A percentile compares a stretch with the other conserved stretches of the same genome.
These are phyloP conservation scores for Ricordea florida DNA, from an alignment of 92 coral and sea anemone genomes.

Conservation along the genomic window DNA sequence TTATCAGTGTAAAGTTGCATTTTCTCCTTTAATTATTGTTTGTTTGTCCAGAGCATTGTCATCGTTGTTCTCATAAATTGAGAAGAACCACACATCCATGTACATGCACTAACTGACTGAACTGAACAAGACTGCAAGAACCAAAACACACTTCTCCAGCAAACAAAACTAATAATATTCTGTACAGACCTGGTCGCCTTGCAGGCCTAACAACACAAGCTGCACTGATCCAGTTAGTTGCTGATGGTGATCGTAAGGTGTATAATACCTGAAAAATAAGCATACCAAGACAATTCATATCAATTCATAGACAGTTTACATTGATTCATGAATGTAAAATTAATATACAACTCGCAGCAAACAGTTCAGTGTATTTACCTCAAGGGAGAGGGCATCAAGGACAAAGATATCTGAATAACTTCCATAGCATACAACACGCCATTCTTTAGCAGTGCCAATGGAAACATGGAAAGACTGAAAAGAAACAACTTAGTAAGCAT, in stretches of 20 bases:
- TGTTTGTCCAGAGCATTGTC: no score
- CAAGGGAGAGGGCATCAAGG: constrained; percentile 91
- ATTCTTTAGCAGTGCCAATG: constrained; percentile 79
- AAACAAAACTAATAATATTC: background rate
- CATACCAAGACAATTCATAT: background rate
- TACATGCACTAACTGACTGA: no score
- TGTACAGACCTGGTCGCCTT: constrained; percentile 82
- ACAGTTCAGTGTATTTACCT: constrained; percentile 75
- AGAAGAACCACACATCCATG: no score
- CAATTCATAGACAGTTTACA: background rate
- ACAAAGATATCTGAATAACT: constrained; percentile 91
- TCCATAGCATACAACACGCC: constrained; percentile 99
- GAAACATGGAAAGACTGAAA: constrained; percentile 89
- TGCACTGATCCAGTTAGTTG: constrained; percentile 93
- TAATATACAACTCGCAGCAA: no score
- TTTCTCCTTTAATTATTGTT: background rate
- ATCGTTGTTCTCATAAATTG: no score
- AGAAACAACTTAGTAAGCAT: background rate
- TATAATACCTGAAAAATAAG: constrained; percentile 64
- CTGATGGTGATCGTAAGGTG: constrained; percentile 80
- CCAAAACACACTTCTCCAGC: no score
- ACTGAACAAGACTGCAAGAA: no score
- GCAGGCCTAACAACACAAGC: constrained; percentile 98
- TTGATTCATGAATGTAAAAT: background rate
- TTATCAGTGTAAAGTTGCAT: no score